phyloP scores from a whole-genome alignment of 23 tunicate genomes.

The Clavelina lepadiformis region DNA sequence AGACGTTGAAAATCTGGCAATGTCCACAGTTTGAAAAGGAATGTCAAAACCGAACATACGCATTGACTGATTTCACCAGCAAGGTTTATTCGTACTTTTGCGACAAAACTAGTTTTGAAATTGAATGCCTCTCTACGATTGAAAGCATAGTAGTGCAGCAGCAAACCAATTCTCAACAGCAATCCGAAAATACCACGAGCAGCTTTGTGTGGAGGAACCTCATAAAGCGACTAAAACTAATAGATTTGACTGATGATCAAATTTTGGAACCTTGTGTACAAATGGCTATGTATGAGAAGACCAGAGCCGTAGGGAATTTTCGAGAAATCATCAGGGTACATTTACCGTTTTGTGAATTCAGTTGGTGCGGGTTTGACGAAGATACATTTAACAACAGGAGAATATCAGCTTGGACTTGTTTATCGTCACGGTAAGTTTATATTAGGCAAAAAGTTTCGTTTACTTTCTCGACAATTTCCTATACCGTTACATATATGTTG shows the following conservation, averaged over 20 bases:
- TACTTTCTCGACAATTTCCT: too few relatives aligned
- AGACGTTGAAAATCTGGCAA: neutral
- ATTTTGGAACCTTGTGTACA: constrained; percentile 37
- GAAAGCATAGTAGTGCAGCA: too few relatives aligned
- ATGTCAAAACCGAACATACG: constrained; percentile 1
- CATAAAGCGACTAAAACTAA: neutral
- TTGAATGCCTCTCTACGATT: too few relatives aligned
- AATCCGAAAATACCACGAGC: too few relatives aligned
- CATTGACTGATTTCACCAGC: neutral
- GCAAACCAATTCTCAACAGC: too few relatives aligned
- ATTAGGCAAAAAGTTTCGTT: neutral
- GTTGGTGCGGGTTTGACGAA: constrained; percentile 41
- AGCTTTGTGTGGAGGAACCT: constrained; percentile 1
- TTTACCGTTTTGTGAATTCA: constrained; percentile 38
- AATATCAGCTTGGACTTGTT: constrained; percentile 44
- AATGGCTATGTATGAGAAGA: constrained; percentile 38
- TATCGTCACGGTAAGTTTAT: constrained; percentile 31
- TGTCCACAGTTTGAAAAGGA: constrained; percentile 12
- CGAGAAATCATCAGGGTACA: constrained; percentile 33
- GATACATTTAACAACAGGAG: constrained; percentile 1
- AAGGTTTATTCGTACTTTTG: constrained; percentile 4
- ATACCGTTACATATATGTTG: too few relatives aligned
- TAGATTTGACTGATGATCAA: neutral
- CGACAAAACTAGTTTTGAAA: neutral
- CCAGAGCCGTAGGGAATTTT: constrained; percentile 24